These are phyloP conservation scores for Drosophila leonis DNA, from an alignment of 2,888 invertebrate species.

Conservation along the genomic window DNA sequence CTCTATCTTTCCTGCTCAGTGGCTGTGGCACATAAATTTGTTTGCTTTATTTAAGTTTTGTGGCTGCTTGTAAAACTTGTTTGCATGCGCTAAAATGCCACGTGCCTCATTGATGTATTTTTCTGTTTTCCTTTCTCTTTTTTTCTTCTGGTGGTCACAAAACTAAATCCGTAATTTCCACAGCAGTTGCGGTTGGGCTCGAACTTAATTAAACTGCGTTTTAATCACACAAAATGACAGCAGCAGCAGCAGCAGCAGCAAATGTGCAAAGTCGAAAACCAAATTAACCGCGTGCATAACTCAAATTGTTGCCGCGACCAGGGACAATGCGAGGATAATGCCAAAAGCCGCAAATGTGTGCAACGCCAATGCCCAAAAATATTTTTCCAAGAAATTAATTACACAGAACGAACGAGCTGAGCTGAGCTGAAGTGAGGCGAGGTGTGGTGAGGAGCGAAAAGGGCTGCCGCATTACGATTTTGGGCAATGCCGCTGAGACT, in stretches of 20 bases:
- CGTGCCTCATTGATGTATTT: constrained; percentile 51
- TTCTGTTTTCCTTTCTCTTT: not conserved
- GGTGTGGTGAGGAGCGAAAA: not conserved
- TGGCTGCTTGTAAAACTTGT: constrained; percentile 47
- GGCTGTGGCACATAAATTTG: constrained; percentile 65
- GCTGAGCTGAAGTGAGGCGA: constrained; percentile 9
- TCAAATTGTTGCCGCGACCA: constrained; percentile 41
- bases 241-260: not conserved
- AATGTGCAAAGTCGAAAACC: constrained; percentile 17
- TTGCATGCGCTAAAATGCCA: constrained; percentile 39
- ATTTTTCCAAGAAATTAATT: constrained; percentile 74
- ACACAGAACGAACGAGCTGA: constrained; percentile 41
- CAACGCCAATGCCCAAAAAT: constrained; percentile 52
- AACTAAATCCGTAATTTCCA: constrained; percentile 12
- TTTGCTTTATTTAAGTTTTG: constrained; percentile 76
- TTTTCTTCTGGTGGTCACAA: not conserved
- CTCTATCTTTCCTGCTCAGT: constrained; percentile 16
- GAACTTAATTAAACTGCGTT: constrained; percentile 64
- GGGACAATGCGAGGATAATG: constrained; percentile 42
- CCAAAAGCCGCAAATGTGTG: constrained; percentile 48
- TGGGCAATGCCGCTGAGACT: not conserved
- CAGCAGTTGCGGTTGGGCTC: constrained; percentile 5
- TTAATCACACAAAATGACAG: constrained; percentile 27
- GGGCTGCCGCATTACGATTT: constrained; percentile 24
- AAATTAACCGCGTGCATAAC: constrained; percentile 70